Evolutionary conservation across 1,140 invertebrate genomes (phyloP), one percentile per base, ranked within the genome.

Genomic region (Sarcophaga peregrina): DNA sequence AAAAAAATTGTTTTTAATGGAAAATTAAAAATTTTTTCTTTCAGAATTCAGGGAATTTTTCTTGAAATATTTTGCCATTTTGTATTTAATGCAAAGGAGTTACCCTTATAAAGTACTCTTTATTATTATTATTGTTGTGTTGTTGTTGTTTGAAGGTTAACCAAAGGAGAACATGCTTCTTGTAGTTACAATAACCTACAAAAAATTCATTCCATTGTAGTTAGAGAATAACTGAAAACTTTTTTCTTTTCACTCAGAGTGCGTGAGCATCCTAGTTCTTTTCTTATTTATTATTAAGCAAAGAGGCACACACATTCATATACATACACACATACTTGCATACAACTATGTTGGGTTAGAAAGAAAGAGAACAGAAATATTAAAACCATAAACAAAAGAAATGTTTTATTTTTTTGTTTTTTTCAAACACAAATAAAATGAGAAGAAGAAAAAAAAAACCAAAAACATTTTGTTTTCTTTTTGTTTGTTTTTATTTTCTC

Each of bases 361-460:
- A 68, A 68, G 62, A 68, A 68, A 68, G 62, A 68, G 62, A 68
- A 17, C 8, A 20, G 15, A 68, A 68, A 68, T 68, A 25, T 68
- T 68, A 1, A 52, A 52, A 52, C 50, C 8, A 52, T 52, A 52
- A 52, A 52, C 8, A 10, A 52, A 52, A 52, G 50, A 52, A 52
- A 52, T 52, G 13, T 68, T 68, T 17, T 15, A 7, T 62, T 7
- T 25, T 0, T 9, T 20, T 8, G 20, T 25, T 5, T 9, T 20
- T 17, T 68, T 17, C 58, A 68, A 68, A 68, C n/a, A 68, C 62
- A 20, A 37, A 37, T 37, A 37, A 37, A 37, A 37, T 37, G 25
- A 37, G 25, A 37, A n/a, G n/a, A n/a, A n/a, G n/a, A n/a, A n/a
- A n/a, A n/a, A n/a, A 68, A 25, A 7, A 68, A 68, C 0, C 15